Evolutionary conservation across 1,140 invertebrate species (phyloP).

Genomic region (Chironomus striatipennis): DNA sequence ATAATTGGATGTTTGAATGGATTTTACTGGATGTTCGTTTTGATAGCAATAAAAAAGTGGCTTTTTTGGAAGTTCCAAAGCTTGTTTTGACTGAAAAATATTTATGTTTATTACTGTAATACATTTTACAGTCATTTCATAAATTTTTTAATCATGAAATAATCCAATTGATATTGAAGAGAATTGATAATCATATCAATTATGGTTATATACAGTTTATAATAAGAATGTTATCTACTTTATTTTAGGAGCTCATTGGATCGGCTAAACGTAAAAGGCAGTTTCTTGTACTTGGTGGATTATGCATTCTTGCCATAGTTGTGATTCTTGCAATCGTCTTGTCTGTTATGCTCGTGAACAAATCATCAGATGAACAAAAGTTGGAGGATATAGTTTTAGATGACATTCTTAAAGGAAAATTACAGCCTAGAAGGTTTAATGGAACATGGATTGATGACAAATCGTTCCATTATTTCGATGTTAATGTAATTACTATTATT

Average conservation of each 20-base stretch:
- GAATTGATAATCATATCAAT: neutral
- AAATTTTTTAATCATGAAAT: too few relatives aligned
- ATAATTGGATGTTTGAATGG: too few relatives aligned
- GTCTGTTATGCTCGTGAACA: neutral
- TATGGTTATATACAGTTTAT: neutral
- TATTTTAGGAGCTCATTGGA: constrained; percentile 10
- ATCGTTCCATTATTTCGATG: constrained; percentile 32
- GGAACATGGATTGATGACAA: constrained; percentile 45
- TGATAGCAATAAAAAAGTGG: too few relatives aligned
- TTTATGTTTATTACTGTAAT: too few relatives aligned
- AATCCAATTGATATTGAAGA: neutral
- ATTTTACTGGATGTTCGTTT: too few relatives aligned
- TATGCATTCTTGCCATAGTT: neutral
- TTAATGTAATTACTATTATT: constrained; percentile 30
- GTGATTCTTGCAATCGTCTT: neutral
- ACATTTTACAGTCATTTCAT: too few relatives aligned
- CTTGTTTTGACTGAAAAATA: too few relatives aligned
- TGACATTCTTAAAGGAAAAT: constrained; percentile 41
- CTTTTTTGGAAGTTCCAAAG: too few relatives aligned
- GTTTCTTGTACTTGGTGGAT: neutral
- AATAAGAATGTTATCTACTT: neutral
- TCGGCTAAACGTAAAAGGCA: neutral
- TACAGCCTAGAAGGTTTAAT: constrained; percentile 44
- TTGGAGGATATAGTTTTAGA: constrained; percentile 39
- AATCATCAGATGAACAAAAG: constrained; percentile 24